Evolutionary conservation across 2,113 vertebrate genomes (phyloP).

Genomic region (Microcebus tavaratra): DNA sequence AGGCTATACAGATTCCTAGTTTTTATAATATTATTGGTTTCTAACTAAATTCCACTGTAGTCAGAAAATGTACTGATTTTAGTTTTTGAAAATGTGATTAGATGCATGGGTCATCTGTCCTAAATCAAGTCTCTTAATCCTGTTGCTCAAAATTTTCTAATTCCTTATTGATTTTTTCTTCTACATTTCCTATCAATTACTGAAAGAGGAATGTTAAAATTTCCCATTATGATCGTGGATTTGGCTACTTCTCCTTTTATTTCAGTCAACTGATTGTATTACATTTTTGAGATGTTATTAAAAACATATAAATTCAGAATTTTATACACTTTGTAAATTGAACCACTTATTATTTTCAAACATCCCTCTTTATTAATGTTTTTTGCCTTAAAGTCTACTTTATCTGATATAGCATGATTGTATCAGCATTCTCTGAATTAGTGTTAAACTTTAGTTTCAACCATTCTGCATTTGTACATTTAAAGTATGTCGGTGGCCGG

Average conservation of each 20-base stretch:
- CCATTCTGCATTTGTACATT: background rate
- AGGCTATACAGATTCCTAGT: background rate
- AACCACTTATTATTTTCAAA: background rate
- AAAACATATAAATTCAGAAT: background rate
- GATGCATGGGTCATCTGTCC: background rate
- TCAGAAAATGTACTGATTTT: background rate
- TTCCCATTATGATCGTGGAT: background rate
- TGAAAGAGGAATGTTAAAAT: background rate
- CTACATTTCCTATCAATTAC: background rate
- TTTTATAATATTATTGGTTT: background rate
- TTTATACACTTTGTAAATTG: background rate
- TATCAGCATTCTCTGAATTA: background rate
- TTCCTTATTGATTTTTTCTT: background rate
- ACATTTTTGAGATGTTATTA: background rate
- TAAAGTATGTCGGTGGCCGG: background rate
- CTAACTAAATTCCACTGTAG: background rate
- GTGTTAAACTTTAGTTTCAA: background rate
- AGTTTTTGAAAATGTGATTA: background rate
- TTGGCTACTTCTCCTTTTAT: constrained; percentile 12
- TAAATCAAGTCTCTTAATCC: background rate
- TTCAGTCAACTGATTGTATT: background rate
- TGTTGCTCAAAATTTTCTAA: background rate
- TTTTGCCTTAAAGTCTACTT: background rate
- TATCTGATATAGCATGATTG: background rate
- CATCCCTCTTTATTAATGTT: background rate